Evolutionary conservation across 2,797 vertebrate genomes (phyloP).

Genomic region (Notamacropus eugenii): DNA sequence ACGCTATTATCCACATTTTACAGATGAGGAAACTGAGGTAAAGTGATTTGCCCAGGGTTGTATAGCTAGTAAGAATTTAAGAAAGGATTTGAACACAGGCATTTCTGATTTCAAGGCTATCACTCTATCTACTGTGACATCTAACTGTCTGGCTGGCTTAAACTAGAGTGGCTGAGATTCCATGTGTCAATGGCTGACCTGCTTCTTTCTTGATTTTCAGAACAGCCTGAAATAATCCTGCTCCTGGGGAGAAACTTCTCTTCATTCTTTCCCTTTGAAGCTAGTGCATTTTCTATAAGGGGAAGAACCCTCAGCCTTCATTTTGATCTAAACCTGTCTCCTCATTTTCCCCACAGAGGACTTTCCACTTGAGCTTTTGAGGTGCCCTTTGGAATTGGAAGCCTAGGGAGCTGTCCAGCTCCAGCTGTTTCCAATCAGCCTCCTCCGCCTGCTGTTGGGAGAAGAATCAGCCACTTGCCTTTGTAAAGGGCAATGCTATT

Average conservation of each 20-base stretch:
- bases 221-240: background rate
- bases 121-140: background rate
- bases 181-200: background rate
- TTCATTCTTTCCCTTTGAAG: background rate
- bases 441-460: background rate
- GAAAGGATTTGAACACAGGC: background rate
- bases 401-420: background rate
- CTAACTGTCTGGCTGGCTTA: background rate
- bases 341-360: background rate
- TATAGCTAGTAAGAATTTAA: background rate
- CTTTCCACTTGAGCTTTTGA: slow-evolving; percentile 34
- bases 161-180: background rate
- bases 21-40: background rate
- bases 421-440: slow-evolving; percentile 22
- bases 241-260: background rate
- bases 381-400: background rate
- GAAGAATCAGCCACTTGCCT: slow-evolving; percentile 14
- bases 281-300: background rate
- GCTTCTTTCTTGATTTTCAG: background rate
- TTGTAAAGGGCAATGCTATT: background rate
- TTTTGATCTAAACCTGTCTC: background rate
- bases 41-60: background rate
- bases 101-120: background rate
- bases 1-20: background rate
- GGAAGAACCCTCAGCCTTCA: background rate